Evolutionary conservation across 2,113 vertebrate species (phyloP), one percentile per base, ranked within the genome.

Genomic region (Sceloporus undulatus): DNA sequence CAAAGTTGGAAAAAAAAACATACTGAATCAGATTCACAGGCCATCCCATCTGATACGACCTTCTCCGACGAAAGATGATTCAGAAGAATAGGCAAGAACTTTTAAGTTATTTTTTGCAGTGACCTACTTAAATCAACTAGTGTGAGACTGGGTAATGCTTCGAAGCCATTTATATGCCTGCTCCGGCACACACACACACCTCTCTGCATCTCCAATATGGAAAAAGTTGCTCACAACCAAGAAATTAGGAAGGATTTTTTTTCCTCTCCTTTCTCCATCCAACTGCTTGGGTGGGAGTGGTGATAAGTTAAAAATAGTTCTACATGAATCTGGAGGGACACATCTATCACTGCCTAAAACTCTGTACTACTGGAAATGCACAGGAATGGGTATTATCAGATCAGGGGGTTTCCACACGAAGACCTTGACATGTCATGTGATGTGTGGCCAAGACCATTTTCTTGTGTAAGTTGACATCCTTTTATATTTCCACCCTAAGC

Each of bases 1-100:
- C 29, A 19, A 23, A 82, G 21, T 3, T 10, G 6, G 10, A 5
- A 9, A 76, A 5, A 13, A 70, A 78, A 48, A 48, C 48, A 5
- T 84, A 88, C 87, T 29, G 62, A 48, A 19, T 83, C 42, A 4
- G 23, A 82, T 82, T 76, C 80, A 52, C 5, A 70, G 42, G 52
- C 81, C 81, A 84, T 83, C 62, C 52, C 65, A 68, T 83, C 87
- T 27, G n/a, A 29, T 9, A 4, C 40, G 5, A 13, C 54, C 54
- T 59, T 59, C 56, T 56, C 78, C 52, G 56, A 9, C 59, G 54
- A 71, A 87, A 38, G 34, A 80, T 13, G 40, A 34, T 18, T 38
- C 54, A 10, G n/a, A 76, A 54, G 42, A 76, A 25, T 4, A 11
- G 2, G n/a, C 73, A 74, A 66, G 21, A 68, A 38, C n/a, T 75